Evolutionary conservation across 2,113 vertebrate genomes (phyloP).

Genomic region (Herpetotheres cachinnans): DNA sequence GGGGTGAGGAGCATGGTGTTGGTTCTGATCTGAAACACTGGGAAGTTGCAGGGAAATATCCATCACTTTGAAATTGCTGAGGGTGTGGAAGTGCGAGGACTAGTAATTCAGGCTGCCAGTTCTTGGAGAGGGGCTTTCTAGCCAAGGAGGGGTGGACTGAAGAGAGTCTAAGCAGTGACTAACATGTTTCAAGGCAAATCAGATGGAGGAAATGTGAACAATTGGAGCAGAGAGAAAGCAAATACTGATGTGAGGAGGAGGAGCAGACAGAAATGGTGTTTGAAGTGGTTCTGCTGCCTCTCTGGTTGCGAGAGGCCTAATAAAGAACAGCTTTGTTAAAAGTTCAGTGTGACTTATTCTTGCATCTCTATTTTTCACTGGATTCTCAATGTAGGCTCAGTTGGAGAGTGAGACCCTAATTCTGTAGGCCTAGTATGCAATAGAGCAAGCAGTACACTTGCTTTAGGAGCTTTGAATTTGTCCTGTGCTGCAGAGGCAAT

Average conservation of each 20-base stretch:
- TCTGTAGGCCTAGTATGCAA: background rate
- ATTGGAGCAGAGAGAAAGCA: background rate
- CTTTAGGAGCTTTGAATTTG: background rate
- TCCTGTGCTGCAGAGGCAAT: background rate
- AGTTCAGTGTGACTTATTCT: background rate
- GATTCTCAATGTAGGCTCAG: background rate
- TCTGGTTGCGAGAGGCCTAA: background rate
- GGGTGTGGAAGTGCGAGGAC: too few relatives aligned
- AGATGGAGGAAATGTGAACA: background rate
- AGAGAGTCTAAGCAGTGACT: background rate
- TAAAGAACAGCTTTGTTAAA: background rate
- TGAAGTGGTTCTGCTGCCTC: background rate
- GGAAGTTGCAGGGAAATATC: background rate
- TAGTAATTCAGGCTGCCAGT: background rate
- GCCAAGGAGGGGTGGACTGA: background rate
- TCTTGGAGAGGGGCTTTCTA: background rate
- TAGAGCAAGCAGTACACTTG: background rate
- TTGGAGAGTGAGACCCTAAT: background rate
- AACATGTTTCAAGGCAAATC: background rate
- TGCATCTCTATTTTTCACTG: background rate
- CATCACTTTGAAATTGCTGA: background rate
- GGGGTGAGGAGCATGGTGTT: background rate
- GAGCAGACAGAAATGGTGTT: background rate
- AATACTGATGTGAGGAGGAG: background rate
- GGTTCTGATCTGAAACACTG: background rate